Percentiles rank a stretch among this genome's conserved stretches.
phyloP scores from a whole-genome alignment of 2,113 vertebrate species.

The Picathartes gymnocephalus region DNA sequence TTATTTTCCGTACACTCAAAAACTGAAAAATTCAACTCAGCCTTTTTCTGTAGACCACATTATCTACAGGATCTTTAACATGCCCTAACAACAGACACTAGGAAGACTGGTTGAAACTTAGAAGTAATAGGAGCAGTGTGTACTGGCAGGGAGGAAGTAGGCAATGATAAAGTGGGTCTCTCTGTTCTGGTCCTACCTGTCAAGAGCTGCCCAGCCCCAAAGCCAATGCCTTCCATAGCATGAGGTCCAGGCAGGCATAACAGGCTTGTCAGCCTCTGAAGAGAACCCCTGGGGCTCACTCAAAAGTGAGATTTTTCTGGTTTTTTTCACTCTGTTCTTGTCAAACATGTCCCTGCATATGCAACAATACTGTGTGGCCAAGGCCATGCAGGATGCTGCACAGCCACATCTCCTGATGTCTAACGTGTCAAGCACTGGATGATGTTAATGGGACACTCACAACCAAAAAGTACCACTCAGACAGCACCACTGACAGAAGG shows the following conservation, averaged over 20 bases:
- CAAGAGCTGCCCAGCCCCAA: not conserved
- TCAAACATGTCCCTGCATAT: not conserved
- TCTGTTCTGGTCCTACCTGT: not conserved
- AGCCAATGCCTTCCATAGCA: not conserved
- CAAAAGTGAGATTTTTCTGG: not conserved
- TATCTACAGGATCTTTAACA: not conserved
- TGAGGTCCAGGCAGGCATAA: not conserved
- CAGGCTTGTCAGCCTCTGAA: not conserved
- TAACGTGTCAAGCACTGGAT: not conserved
- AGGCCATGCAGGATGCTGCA: fast-evolving
- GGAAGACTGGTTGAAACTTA: not conserved
- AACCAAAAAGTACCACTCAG: not conserved
- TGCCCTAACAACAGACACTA: not conserved
- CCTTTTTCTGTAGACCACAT: not conserved
- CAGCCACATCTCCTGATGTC: not conserved
- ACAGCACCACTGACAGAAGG: not conserved
- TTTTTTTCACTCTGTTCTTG: not conserved
- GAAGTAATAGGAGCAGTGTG: not conserved
- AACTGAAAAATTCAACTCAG: not conserved
- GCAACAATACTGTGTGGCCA: not conserved
- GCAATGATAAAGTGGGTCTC: not conserved
- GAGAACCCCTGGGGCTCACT: not conserved
- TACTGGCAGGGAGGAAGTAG: not conserved
- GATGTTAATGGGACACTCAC: not conserved
- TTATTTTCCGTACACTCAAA: slow-evolving; percentile 2